Evolutionary conservation across 2,888 invertebrate species (phyloP).

Genomic region (Lithosia quadra): DNA sequence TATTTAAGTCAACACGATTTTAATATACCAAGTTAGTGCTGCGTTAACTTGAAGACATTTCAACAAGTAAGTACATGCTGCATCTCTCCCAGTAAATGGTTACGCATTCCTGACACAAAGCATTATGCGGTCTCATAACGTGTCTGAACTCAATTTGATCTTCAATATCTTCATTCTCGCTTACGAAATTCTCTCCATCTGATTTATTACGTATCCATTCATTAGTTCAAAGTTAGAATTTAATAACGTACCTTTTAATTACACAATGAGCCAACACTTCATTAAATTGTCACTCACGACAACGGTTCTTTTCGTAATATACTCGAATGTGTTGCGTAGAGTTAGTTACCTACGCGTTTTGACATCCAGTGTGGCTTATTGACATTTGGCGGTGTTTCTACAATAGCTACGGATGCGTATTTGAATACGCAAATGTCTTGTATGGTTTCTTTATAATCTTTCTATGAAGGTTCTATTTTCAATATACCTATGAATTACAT

Average conservation of each 20-base stretch:
- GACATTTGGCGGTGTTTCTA: slow-evolving; percentile 51
- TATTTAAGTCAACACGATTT: neutral
- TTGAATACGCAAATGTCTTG: slow-evolving; percentile 31
- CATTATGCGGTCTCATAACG: slow-evolving; percentile 26
- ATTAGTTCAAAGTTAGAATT: slow-evolving; percentile 70
- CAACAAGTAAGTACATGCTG: neutral
- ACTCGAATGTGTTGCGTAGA: slow-evolving; percentile 50
- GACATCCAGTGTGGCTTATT: slow-evolving; percentile 64
- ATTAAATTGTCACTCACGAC: slow-evolving; percentile 84
- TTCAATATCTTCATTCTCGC: slow-evolving; percentile 61
- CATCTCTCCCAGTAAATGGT: slow-evolving; percentile 24
- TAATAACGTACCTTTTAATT: slow-evolving; percentile 78
- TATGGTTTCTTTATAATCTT: neutral
- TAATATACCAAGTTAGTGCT: neutral
- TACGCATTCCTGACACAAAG: slow-evolving; percentile 36
- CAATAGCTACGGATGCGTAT: slow-evolving; percentile 37
- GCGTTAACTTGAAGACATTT: neutral
- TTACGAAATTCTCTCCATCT: slow-evolving; percentile 57
- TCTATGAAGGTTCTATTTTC: neutral
- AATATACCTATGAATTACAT: neutral
- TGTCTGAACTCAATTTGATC: slow-evolving; percentile 52
- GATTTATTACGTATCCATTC: slow-evolving; percentile 70
- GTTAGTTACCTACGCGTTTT: slow-evolving; percentile 61
- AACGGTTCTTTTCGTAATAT: slow-evolving; percentile 68
- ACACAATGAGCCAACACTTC: slow-evolving; percentile 80